A percentile compares a stretch with the other conserved stretches of the same genome.
Conservation (phyloP, 2,888 invertebrate genomes). For the Zygaena filipendulae region DNA sequence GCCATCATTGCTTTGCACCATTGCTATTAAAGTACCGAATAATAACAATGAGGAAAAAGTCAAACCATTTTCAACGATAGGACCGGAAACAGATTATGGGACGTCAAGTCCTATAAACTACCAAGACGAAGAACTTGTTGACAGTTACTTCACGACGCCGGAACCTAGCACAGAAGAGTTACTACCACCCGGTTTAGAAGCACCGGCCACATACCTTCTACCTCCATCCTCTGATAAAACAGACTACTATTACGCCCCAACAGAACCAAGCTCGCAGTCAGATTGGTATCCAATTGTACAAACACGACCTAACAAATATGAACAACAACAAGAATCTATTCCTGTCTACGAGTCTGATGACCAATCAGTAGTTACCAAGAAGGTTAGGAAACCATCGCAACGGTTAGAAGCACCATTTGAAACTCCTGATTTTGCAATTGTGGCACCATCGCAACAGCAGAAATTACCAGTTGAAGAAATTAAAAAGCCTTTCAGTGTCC, state of each 20-base stretch:
- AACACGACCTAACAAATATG: conserved; percentile 15
- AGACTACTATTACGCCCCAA: conserved; percentile 32
- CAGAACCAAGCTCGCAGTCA: conserved; percentile 34
- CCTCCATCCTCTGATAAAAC: conserved; percentile 34
- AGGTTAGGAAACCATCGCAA: conserved; percentile 20
- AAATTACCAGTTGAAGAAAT: conserved; percentile 38
- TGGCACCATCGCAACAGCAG: conserved; percentile 37
- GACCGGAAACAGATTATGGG: conserved; percentile 15
- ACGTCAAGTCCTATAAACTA: conserved; percentile 35
- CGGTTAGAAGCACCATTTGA: conserved; percentile 21
- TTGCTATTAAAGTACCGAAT: conserved; percentile 43
- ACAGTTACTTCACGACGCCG: conserved; percentile 44
- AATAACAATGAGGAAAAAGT: conserved; percentile 26
- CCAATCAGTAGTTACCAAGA: conserved; percentile 17
- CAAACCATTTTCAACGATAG: too few relatives aligned
- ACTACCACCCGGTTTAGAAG: conserved; percentile 24
- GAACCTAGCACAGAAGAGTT: conserved; percentile 33
- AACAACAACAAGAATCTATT: conserved; percentile 18
- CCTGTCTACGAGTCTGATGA: conserved; percentile 23
- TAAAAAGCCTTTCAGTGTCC: background rate
- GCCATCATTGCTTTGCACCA: conserved; percentile 25
- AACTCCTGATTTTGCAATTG: too few relatives aligned
- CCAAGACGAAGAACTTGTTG: conserved; percentile 28
- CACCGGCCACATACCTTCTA: conserved; percentile 44
- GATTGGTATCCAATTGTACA: conserved; percentile 54